phyloP scores from a whole-genome alignment of 2,888 invertebrate species.

The Pyralis farinalis region DNA sequence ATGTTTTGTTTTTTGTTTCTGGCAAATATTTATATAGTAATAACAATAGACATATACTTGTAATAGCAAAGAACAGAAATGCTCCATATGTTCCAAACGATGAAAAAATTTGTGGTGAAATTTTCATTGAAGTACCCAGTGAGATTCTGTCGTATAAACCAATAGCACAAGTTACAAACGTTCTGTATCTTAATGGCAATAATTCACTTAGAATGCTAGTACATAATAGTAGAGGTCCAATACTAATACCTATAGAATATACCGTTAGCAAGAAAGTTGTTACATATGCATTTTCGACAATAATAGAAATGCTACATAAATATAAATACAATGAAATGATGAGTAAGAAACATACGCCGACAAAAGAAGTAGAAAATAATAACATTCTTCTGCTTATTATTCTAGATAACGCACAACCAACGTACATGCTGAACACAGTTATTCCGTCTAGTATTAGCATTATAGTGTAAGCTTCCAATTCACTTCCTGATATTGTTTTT shows the following conservation, averaged over 20 bases:
- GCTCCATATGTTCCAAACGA: constrained; percentile 27
- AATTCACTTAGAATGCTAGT: constrained; percentile 30
- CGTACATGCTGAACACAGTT: constrained; percentile 36
- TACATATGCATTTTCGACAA: constrained; percentile 27
- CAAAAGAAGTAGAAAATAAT: constrained; percentile 24
- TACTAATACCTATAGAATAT: constrained; percentile 33
- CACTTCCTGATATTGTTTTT: constrained; percentile 34
- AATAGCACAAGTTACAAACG: constrained; percentile 21
- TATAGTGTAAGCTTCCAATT: constrained; percentile 39
- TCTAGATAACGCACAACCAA: constrained; percentile 27
- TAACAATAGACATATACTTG: constrained; percentile 15
- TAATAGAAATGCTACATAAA: constrained; percentile 22
- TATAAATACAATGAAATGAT: constrained; percentile 30
- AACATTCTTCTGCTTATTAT: constrained; percentile 28
- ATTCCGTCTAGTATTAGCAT: constrained; percentile 44
- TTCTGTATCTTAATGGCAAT: constrained; percentile 30
- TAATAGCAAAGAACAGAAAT: constrained; percentile 30
- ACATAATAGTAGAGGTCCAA: constrained; percentile 33
- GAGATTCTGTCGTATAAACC: constrained; percentile 11
- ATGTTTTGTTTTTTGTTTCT: constrained; percentile 46
- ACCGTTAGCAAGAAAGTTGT: constrained; percentile 24
- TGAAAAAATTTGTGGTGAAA: constrained; percentile 31
- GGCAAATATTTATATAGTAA: constrained; percentile 36
- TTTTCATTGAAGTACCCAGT: constrained; percentile 21
- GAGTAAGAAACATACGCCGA: constrained; percentile 24